Conservation (phyloP, 2,113 vertebrate genomes). For the Dicentrarchus labrax region DNA sequence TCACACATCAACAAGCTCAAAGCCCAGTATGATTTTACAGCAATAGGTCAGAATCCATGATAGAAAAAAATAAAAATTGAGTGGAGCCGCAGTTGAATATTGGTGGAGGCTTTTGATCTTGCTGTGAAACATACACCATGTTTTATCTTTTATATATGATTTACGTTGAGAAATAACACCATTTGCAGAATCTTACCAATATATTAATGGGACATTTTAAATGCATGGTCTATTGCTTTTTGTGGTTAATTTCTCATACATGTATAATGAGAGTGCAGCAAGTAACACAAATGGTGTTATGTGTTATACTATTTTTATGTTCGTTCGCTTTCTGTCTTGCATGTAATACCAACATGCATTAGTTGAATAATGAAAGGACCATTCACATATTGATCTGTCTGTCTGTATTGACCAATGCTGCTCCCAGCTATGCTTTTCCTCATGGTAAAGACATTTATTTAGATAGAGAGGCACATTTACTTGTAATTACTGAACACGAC, state of each 20-base stretch:
- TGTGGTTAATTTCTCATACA: conserved; percentile 57
- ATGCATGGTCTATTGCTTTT: conserved; percentile 56
- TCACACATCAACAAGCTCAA: conserved; percentile 80
- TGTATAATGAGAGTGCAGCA: conserved; percentile 57
- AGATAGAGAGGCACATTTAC: conserved; percentile 66
- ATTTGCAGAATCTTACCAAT: conserved; percentile 22
- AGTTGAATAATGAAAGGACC: conserved; percentile 80
- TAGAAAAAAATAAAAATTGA: conserved; percentile 19
- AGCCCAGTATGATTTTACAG: conserved; percentile 68
- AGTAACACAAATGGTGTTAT: conserved; percentile 44
- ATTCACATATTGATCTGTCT: conserved; percentile 83
- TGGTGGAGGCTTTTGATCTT: conserved; percentile 41
- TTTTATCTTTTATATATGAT: conserved; percentile 39
- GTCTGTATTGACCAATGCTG: conserved; percentile 73
- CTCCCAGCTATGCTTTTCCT: conserved; percentile 68
- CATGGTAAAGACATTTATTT: conserved; percentile 72
- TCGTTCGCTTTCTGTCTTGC: conserved; percentile 33
- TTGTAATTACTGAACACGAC: conserved; percentile 59
- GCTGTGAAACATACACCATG: conserved; percentile 24
- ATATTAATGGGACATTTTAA: conserved; percentile 58
- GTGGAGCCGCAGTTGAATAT: background rate
- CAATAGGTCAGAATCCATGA: conserved; percentile 59
- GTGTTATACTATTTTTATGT: conserved; percentile 56
- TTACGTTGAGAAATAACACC: conserved; percentile 34
- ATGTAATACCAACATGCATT: conserved; percentile 72